A percentile compares a stretch with the other conserved stretches of the same genome.
These are phyloP conservation scores for Fregata magnificens DNA, from an alignment of 2,113 vertebrate genomes.

Conservation along the genomic window DNA sequence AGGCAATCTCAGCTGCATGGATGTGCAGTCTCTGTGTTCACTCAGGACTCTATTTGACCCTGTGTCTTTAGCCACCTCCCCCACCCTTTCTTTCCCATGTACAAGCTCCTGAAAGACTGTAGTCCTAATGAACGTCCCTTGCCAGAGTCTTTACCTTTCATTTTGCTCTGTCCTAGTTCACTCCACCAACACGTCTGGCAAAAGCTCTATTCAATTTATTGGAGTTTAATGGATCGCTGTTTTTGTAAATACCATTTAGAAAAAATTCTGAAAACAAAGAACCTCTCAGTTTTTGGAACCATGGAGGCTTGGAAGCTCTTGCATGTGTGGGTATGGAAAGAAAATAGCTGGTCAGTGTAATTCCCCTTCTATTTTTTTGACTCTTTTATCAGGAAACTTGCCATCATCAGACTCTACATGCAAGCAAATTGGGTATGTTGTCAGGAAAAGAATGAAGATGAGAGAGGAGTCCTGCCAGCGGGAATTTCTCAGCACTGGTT, in stretches of 20 bases:
- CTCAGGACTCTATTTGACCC: not conserved
- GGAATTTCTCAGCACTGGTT: constrained; percentile 15
- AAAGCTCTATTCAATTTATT: not conserved
- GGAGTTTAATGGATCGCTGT: not conserved
- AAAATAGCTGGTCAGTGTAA: not conserved
- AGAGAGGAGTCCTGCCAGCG: not conserved
- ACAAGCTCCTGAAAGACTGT: not conserved
- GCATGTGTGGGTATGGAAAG: not conserved
- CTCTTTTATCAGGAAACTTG: not conserved
- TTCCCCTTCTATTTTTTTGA: not conserved
- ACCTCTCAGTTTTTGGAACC: not conserved
- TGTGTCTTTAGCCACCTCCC: not conserved
- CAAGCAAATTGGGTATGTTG: not conserved
- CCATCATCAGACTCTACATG: not conserved
- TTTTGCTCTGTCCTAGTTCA: not conserved
- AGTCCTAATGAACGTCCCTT: not conserved
- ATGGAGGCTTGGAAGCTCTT: not conserved
- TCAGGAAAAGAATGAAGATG: constrained; percentile 19
- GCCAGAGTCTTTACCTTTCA: not conserved
- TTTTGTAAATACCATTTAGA: not conserved
- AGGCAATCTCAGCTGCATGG: not conserved
- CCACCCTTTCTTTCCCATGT: not conserved
- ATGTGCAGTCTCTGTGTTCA: not conserved
- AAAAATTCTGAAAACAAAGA: not conserved
- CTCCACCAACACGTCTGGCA: not conserved